Conservation (phyloP, 1,140 invertebrate species). For the Ips typographus region DNA sequence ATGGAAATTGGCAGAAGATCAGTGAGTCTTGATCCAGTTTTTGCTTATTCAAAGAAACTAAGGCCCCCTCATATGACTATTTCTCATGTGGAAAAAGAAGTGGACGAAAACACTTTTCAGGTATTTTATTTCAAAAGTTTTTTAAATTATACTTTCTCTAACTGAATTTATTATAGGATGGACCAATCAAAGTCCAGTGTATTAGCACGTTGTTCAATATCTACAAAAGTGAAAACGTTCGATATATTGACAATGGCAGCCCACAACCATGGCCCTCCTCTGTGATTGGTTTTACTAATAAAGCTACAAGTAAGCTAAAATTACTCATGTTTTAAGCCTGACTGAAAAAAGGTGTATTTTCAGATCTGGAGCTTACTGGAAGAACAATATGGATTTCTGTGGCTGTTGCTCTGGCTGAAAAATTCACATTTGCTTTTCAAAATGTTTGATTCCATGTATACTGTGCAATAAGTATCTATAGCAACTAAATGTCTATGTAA, state of each 20-base stretch:
- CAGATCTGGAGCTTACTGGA: too few relatives aligned
- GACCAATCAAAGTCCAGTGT: slow-evolving; percentile 23
- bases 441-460: too few relatives aligned
- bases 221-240: slow-evolving; percentile 23
- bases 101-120: slow-evolving; percentile 24
- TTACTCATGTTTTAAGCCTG: too few relatives aligned
- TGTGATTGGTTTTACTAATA: slow-evolving; percentile 1
- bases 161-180: slow-evolving; percentile 10
- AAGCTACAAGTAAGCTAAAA: neutral
- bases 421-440: too few relatives aligned
- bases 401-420: too few relatives aligned
- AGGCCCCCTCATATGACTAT: slow-evolving; percentile 13
- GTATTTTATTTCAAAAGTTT: neutral
- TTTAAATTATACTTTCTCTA: too few relatives aligned
- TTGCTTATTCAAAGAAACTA: neutral
- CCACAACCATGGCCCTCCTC: slow-evolving; percentile 28
- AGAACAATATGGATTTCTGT: too few relatives aligned
- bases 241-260: slow-evolving; percentile 25
- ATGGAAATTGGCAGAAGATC: slow-evolving; percentile 15
- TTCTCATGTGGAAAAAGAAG: slow-evolving; percentile 25
- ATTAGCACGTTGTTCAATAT: slow-evolving; percentile 21
- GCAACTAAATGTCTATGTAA: too few relatives aligned
- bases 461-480: too few relatives aligned
- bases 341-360: too few relatives aligned
- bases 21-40: slow-evolving; percentile 10